Base-by-base conservation (phyloP, 2,888 invertebrate species). In the Caenorhabditis afra region DNA sequence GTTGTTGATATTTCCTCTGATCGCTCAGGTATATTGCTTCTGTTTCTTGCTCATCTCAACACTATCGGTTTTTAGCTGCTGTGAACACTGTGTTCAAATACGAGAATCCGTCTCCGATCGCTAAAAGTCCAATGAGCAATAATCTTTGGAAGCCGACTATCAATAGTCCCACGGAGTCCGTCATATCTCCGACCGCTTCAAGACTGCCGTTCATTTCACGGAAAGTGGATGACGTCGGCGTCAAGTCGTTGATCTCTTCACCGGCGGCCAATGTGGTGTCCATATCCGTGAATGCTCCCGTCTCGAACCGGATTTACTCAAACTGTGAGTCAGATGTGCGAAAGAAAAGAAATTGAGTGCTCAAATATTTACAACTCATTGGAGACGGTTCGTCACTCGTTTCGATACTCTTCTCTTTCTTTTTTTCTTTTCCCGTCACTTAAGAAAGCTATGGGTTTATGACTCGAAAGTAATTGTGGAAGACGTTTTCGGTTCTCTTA, bases 21-120 rank as follows among this genome's bases (percentile, higher is more conserved):
- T 49, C 49, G 71, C 58, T 57, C 58, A 22, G 61, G 71, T 71
- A 35, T 20, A 18, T 20, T 53, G 11, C 35, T 39, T 22, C 39
- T 8, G 11, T 50, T 59, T 59, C 29, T n/a, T 16, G 39, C 44
- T 59, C 44, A 65, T 44, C 53, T 44, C 29, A n/a, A n/a, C 35
- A 29, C 16, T 35, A 62, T 45, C n/a, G 1, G 22, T n/a, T 75
- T 75, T 50, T 62, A 76, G 76, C 76, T 11, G 66, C 55, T 41
- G 76, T 66, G 47, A 74, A 57, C 39, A 78, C 59, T 44, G 78
- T 78, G 44, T 78, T 78, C 71, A 78, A 78, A 57, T 78, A 78
- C 66, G 78, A 78, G 47, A 66, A 50, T 20, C 23, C 66, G 22
- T 50, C 66, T 14, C 37, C 61, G 11, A 49, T 58, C 18, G 18